Conservation (phyloP, 1,140 invertebrate genomes). For the Sitodiplosis mosellana region DNA sequence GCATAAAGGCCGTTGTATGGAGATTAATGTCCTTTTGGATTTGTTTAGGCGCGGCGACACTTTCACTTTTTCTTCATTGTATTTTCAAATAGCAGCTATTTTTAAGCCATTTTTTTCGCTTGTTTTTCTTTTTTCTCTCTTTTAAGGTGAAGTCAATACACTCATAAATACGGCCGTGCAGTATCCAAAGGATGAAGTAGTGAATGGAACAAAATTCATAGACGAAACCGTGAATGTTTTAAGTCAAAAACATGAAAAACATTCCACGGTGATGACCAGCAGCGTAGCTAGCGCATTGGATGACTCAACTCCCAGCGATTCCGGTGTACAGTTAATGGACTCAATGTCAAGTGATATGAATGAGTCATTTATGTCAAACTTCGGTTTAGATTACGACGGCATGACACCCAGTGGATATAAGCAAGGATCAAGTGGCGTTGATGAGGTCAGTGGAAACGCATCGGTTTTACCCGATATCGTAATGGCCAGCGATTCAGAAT, state of each 20-base stretch:
- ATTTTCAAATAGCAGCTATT: too few relatives aligned
- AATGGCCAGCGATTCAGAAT: neutral
- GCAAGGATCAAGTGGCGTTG: neutral
- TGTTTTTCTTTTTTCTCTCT: too few relatives aligned
- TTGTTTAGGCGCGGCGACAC: too few relatives aligned
- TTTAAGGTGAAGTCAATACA: too few relatives aligned
- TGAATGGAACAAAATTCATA: too few relatives aligned
- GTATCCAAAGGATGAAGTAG: too few relatives aligned
- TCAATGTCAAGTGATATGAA: constrained; percentile 31
- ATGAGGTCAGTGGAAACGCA: neutral
- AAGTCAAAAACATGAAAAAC: neutral
- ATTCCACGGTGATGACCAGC: constrained; percentile 1
- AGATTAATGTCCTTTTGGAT: too few relatives aligned
- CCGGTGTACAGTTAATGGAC: constrained; percentile 30
- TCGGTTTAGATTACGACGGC: constrained; percentile 22
- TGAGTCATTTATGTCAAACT: constrained; percentile 29
- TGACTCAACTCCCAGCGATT: constrained; percentile 26
- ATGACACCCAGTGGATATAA: constrained; percentile 3
- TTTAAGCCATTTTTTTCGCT: too few relatives aligned
- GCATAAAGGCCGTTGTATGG: too few relatives aligned
- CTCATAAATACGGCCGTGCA: too few relatives aligned
- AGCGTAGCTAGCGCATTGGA: constrained; percentile 13
- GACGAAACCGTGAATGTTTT: neutral
- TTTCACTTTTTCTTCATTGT: too few relatives aligned
- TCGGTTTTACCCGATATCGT: neutral